Base-by-base conservation (phyloP, 2,113 vertebrate genomes). In the Hippocampus barbouri region DNA sequence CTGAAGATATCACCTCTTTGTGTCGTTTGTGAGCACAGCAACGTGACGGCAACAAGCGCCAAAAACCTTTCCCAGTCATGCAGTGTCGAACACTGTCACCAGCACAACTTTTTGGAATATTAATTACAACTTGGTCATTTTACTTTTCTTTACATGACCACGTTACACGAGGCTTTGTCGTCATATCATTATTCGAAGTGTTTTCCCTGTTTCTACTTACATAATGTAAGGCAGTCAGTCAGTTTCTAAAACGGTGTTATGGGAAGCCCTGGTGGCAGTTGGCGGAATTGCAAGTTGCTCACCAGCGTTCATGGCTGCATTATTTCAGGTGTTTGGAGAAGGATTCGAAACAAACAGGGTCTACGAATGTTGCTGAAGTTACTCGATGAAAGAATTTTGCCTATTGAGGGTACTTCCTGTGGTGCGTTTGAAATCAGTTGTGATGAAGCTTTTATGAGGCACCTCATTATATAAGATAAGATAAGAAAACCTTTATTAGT, bases 41-140 rank as follows among this genome's bases (percentile, higher is more conserved):
- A 76, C 79, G 72, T 64, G 75, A 63, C 76, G 68, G 69, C 85
- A 87, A 86, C 87, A 79, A 88, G 79, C 79, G 79, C 70, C 62
- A 73, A 68, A 75, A 72, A 45, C 43, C 10, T 10, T 45, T 45
- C 43, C 43, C 5, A 38, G 34, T 38, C 34, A 38, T 38, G 34
- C 34, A 38, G 34, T 38, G 34, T 38, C 34, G 5, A 38, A 38
- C 34, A 38, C 34, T 38, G 34, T 38, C 34, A 38, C 68, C 77
- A 72, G 66, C 68, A 41, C 12, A 25, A 68, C 69, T 65, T 73
- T 82, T 65, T 76, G 54, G 79, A 74, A 77, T 78, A 82, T 85
- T 87, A 69, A 70, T 11, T 41, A 8, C 21, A 66, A 47, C 41
- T 25, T 45, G 45, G n/a, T 45, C 30, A 34, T 34, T 34, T 34